Evolutionary conservation across 2,797 vertebrate genomes (phyloP).

Genomic region (Petrocephalus schoutedeni): DNA sequence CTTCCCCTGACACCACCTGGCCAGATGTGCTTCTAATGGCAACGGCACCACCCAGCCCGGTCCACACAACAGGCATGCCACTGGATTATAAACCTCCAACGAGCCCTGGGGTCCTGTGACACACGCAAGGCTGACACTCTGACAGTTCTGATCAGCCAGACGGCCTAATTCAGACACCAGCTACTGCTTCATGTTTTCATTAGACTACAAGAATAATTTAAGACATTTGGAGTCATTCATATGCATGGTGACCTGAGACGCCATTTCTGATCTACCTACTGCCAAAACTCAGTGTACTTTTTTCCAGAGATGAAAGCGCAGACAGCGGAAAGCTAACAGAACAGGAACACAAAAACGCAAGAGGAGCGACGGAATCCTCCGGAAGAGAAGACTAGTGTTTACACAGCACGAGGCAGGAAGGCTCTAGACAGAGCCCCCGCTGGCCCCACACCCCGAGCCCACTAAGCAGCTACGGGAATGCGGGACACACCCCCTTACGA

Average conservation of each 20-base stretch:
- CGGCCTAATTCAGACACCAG: not conserved
- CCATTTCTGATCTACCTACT: not conserved
- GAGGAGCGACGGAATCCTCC: not conserved
- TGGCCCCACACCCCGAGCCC: not conserved
- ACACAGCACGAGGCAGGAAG: not conserved
- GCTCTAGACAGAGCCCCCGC: not conserved
- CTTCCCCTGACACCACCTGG: not conserved
- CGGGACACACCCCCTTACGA: not conserved
- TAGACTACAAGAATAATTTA: conserved; percentile 9
- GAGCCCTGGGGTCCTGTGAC: not conserved
- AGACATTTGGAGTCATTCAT: not conserved
- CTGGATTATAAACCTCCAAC: not conserved
- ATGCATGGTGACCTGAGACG: not conserved
- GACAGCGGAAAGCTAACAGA: not conserved
- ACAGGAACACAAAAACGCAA: not conserved
- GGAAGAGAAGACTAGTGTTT: not conserved
- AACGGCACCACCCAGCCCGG: not conserved
- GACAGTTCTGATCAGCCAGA: not conserved
- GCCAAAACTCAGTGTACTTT: not conserved
- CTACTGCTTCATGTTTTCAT: not conserved
- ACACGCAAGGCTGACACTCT: not conserved
- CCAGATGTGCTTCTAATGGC: not conserved
- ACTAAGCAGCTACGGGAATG: not conserved
- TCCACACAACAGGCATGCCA: not conserved
- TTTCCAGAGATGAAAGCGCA: not conserved